These are phyloP conservation scores for Aphelinus atriplicis DNA, from an alignment of 1,140 invertebrate genomes.

Conservation along the genomic window DNA sequence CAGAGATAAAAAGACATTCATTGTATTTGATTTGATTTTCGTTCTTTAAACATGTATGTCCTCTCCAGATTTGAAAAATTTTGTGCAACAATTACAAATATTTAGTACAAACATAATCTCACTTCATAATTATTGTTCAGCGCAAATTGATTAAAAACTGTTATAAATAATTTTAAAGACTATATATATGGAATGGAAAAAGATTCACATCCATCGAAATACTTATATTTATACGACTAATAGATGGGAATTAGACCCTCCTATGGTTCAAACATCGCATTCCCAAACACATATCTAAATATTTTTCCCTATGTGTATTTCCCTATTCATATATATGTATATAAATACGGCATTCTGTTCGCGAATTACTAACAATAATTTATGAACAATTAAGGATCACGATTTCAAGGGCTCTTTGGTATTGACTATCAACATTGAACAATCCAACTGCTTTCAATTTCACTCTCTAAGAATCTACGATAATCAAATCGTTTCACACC, in stretches of 20 bases:
- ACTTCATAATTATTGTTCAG: too few species aligned
- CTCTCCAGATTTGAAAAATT: too few species aligned
- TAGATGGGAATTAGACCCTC: constrained; percentile 18
- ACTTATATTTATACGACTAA: constrained; percentile 35
- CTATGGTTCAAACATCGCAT: constrained; percentile 11
- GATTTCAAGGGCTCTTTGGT: constrained; percentile 21
- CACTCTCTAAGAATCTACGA: constrained; percentile 4
- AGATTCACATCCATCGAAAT: not conserved
- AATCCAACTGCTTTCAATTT: constrained; percentile 26
- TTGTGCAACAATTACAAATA: too few species aligned
- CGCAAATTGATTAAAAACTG: too few species aligned
- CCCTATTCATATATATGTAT: constrained; percentile 1
- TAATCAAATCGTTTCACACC: too few species aligned
- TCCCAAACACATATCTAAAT: constrained; percentile 38
- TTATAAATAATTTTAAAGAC: too few species aligned
- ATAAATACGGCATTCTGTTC: constrained; percentile 7
- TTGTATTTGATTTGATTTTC: not conserved
- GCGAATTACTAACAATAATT: constrained; percentile 24
- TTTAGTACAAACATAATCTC: too few species aligned
- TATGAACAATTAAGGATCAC: constrained; percentile 27
- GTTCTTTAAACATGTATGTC: too few species aligned
- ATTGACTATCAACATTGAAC: constrained; percentile 40
- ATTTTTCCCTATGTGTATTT: constrained; percentile 11
- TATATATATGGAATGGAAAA: too few species aligned
- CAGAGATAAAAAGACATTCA: constrained; percentile 16